Evolutionary conservation across 2,113 vertebrate genomes (phyloP), one percentile per base, ranked within the genome.

Genomic region (Oceanodroma tethys): DNA sequence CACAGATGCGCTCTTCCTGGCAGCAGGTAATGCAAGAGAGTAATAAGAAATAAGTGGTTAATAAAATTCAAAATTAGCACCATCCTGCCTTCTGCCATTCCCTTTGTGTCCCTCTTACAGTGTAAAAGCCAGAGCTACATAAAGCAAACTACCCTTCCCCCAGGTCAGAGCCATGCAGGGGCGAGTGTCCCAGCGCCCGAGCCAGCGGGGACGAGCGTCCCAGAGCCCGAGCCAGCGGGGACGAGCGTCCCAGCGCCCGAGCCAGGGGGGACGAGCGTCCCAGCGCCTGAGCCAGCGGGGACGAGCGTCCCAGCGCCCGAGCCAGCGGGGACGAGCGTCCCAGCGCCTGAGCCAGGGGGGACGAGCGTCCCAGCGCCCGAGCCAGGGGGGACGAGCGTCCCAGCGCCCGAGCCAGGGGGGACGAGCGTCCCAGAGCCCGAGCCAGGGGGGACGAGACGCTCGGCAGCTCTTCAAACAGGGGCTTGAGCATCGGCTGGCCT

Each of bases 1-100:
- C 50, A 27, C 32, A 59, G 59, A 9, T 13, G 0, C 0, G 0
- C 14, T 81, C 21, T 34, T 88, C 50, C 60, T 87, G 52, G 45
- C 56, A 85, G 86, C 17, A 48, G 67, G 17, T 40, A 55, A 67
- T 45, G 52, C 29, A 16, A 26, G 60, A 72, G 30, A 60, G 40
- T 23, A 52, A 27, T 19, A 60, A 62, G 88, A 86, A 74, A 30
- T 32, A 70, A 50, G 23, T 8, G 8, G 16, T 53, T 47, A 53
- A 56, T 84, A 59, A 81, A 55, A 89, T 30, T 38, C 21, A 34
- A n/a, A 63, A 32, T 45, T 16, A 59, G 12, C 82, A 42, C 30
- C 30, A 11, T 48, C 30, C 34, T 52, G 18, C 62, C 52, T 83
- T 66, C 67, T 59, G 29, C 29, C 47, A 1, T 58, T 68, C 45